Conservation (phyloP, 2,797 vertebrate genomes). For the Apogon hyalosoma region DNA sequence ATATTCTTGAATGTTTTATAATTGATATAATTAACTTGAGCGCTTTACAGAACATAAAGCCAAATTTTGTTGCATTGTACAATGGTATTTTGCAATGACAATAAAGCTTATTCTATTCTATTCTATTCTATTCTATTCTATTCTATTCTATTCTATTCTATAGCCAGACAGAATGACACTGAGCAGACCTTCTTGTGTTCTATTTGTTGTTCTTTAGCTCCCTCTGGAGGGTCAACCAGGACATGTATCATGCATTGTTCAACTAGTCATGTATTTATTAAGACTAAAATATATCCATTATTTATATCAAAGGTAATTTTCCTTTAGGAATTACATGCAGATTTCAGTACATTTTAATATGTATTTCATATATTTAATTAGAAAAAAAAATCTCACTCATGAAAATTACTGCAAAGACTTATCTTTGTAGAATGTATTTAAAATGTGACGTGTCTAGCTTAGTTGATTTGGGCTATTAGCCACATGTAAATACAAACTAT, state of each 20-base stretch:
- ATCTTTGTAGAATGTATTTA: too few species aligned
- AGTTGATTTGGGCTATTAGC: background rate
- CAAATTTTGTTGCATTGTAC: too few species aligned
- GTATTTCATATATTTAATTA: background rate
- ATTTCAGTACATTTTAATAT: background rate
- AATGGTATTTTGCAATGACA: too few species aligned
- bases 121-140: too few species aligned
- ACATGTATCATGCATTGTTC: conserved; percentile 6
- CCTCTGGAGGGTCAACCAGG: conserved; percentile 65
- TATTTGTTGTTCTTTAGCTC: conserved; percentile 57
- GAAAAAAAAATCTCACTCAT: too few species aligned
- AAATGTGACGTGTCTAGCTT: too few species aligned
- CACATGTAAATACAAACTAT: background rate
- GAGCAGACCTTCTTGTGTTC: background rate
- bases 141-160: background rate
- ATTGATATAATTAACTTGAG: too few species aligned
- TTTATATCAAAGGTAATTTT: too few species aligned
- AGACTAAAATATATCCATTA: too few species aligned
- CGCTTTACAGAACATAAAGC: too few species aligned
- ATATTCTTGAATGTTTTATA: too few species aligned
- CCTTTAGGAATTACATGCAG: background rate
- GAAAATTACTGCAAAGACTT: too few species aligned
- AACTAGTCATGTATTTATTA: background rate
- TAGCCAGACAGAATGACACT: background rate
- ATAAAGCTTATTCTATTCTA: background rate